These are phyloP conservation scores for Pardosa pseudoannulata DNA, from an alignment of 2,888 invertebrate species.

Conservation along the genomic window DNA sequence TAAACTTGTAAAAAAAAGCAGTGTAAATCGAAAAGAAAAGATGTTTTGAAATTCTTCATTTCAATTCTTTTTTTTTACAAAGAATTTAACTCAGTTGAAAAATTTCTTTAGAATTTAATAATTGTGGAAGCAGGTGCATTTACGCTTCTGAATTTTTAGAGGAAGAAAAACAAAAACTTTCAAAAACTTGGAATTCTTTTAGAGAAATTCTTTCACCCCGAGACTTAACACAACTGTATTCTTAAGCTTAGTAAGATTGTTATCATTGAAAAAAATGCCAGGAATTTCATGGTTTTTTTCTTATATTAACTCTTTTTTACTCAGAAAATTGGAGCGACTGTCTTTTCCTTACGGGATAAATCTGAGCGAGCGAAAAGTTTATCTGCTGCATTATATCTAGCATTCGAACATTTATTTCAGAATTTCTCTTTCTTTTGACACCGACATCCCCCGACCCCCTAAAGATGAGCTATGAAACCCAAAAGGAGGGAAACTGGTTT, in stretches of 20 bases:
- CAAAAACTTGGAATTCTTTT: conserved; percentile 2
- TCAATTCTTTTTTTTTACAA: neutral
- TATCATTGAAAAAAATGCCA: neutral
- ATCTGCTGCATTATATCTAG: conserved; percentile 9
- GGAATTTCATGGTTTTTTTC: neutral
- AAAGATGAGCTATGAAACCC: neutral
- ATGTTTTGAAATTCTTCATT: neutral
- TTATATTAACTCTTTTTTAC: neutral
- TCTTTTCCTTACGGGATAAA: neutral
- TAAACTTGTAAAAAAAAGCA: too few relatives aligned
- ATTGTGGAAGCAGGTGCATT: conserved; percentile 17
- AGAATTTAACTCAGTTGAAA: neutral
- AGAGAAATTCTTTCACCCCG: neutral
- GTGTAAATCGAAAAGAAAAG: too few relatives aligned
- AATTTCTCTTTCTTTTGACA: conserved; percentile 11
- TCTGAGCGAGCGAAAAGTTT: neutral
- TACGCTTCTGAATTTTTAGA: neutral
- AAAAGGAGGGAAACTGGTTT: neutral
- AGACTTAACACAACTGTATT: neutral
- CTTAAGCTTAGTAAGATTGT: neutral
- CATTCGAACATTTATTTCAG: conserved; percentile 3
- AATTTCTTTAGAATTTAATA: conserved; percentile 7
- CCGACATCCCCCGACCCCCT: neutral
- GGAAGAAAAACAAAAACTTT: neutral
- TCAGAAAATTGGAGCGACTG: neutral